Evolutionary conservation across 2,888 invertebrate genomes (phyloP).

Genomic region (Furcula furcula): DNA sequence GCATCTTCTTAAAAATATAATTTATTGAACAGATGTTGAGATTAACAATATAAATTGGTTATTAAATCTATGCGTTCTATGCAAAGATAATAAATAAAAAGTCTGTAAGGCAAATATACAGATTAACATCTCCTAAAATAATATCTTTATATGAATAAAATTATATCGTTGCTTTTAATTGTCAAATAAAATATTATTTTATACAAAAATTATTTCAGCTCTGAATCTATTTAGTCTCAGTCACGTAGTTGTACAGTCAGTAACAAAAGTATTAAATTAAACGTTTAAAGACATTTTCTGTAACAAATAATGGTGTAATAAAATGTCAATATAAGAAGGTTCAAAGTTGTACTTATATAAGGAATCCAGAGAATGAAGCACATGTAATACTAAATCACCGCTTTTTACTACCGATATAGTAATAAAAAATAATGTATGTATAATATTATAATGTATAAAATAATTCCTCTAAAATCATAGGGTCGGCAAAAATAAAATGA

Average conservation of each 20-base stretch:
- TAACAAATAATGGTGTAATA: not conserved
- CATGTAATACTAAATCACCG: too few relatives aligned
- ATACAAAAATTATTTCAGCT: slow-evolving; percentile 63
- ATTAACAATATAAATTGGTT: too few relatives aligned
- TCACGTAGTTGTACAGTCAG: slow-evolving; percentile 62
- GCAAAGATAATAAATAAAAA: slow-evolving; percentile 35
- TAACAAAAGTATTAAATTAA: slow-evolving; percentile 34
- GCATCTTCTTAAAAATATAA: too few relatives aligned
- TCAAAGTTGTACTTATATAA: too few relatives aligned
- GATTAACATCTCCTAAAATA: slow-evolving; percentile 64
- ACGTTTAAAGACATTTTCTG: slow-evolving; percentile 2
- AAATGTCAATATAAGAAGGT: not conserved
- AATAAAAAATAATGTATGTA: too few relatives aligned
- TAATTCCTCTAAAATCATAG: too few relatives aligned
- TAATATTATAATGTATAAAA: too few relatives aligned
- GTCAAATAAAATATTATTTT: slow-evolving; percentile 69
- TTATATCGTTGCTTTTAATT: slow-evolving; percentile 71
- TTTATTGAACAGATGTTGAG: too few relatives aligned
- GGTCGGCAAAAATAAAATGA: too few relatives aligned
- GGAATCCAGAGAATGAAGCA: too few relatives aligned
- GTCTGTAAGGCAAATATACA: slow-evolving; percentile 36
- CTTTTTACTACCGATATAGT: too few relatives aligned
- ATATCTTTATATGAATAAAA: slow-evolving; percentile 75
- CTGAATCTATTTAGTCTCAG: slow-evolving; percentile 57
- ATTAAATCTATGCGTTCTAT: slow-evolving; percentile 13